Base-by-base conservation (phyloP, 2,797 vertebrate genomes). In the Brachymystax lenok region DNA sequence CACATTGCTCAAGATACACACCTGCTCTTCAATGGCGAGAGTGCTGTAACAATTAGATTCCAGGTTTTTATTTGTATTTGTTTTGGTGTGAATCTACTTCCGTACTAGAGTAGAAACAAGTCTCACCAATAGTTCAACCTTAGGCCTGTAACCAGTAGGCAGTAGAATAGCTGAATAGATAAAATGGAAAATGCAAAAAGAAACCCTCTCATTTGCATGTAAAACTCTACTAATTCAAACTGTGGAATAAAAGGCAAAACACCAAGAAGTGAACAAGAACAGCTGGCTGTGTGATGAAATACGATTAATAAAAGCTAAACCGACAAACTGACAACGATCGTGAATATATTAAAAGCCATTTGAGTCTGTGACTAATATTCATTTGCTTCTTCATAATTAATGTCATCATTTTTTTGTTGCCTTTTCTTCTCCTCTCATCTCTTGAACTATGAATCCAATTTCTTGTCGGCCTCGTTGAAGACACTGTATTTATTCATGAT, bases 341-440 rank as follows among this genome's bases (percentile, higher is more conserved):
- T 73, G 85, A 86, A 88, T 90, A 91, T 83, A 90, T 86, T 84
- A 80, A 91, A 88, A 91, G 86, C 86, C 83, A 83, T 86, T 90
- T 88, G 82, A 91, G 83, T 59, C 78, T 72, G 81, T 86, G 83
- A 87, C 76, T 83, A 85, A 90, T 84, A 87, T 84, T 85, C 79
- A 86, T 88, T 91, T 85, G 73, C 82, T 85, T 80, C 82, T 85
- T 80, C 80, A 80, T 92, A 92, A 92, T 93, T 93, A 92, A 93
- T 93, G 91, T 89, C 91, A 93, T 92, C 86, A 86, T 85, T 90
- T 93, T 91, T 77, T 89, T 71, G 7, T 16, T 21, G 27, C 85
- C 56, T 59, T 59, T 75, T 77, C 87, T 88, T 85, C 87, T 86
- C 89, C 86, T 85, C 89, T 86, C 87, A 90, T 91, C 84, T 81